Evolutionary conservation across 53 echinoderm and acorn worm genomes (phyloP).

Genomic region (Echinometra lucunter): DNA sequence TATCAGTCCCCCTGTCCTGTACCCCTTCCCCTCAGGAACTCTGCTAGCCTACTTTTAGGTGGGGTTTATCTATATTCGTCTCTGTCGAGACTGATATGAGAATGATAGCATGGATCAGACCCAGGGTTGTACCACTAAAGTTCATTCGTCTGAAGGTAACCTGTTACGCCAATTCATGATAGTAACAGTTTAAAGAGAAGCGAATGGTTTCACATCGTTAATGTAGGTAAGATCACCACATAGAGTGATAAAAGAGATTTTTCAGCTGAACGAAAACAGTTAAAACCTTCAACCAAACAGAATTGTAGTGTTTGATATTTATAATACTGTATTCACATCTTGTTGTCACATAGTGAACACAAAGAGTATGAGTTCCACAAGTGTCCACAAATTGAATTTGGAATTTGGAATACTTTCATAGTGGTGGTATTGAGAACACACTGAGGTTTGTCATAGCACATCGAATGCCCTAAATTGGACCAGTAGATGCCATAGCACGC

Average conservation of each 20-base stretch:
- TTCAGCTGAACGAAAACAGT: neutral
- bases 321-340: neutral
- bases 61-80: neutral
- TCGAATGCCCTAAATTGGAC: neutral
- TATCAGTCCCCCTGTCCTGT: slow-evolving; percentile 11
- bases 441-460: neutral
- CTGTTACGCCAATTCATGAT: neutral
- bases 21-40: slow-evolving; percentile 2
- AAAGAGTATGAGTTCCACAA: neutral
- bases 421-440: neutral
- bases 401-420: neutral
- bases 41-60: neutral
- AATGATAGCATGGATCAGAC: neutral
- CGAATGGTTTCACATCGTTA: neutral
- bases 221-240: too few relatives aligned
- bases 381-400: neutral
- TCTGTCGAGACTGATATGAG: neutral
- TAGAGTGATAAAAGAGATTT: neutral
- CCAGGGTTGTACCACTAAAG: neutral
- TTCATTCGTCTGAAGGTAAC: slow-evolving; percentile 1
- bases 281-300: neutral
- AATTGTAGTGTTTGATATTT: neutral
- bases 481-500: neutral
- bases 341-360: neutral
- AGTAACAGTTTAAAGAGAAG: neutral